These are phyloP conservation scores for Carabus problematicus DNA, from an alignment of 2,888 invertebrate genomes.

Conservation along the genomic window DNA sequence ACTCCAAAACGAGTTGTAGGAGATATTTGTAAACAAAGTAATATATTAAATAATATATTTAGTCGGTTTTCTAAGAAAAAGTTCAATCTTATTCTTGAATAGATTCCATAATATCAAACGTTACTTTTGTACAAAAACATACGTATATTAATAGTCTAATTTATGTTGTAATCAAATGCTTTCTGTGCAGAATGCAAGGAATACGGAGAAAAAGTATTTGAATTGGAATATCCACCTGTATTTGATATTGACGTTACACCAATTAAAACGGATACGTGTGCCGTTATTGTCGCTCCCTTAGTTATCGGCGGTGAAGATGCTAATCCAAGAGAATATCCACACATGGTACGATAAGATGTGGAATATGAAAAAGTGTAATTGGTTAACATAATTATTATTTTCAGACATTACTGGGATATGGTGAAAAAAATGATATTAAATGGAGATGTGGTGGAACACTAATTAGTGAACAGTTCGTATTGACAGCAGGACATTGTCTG, in stretches of 20 bases:
- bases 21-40: conserved; percentile 7
- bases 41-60: too few species aligned
- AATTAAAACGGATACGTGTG: conserved; percentile 55
- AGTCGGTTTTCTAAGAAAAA: too few species aligned
- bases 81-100: too few species aligned
- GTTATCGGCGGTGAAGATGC: conserved; percentile 60
- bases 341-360: conserved; percentile 17
- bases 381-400: background rate
- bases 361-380: too few species aligned
- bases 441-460: conserved; percentile 73
- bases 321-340: conserved; percentile 28
- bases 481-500: conserved; percentile 67
- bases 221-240: conserved; percentile 52
- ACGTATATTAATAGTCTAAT: too few species aligned
- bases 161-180: too few species aligned
- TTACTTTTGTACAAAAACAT: too few species aligned
- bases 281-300: conserved; percentile 55
- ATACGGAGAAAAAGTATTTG: conserved; percentile 57
- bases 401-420: conserved; percentile 52
- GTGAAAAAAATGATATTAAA: conserved; percentile 46
- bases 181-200: conserved; percentile 57
- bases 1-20: background rate
- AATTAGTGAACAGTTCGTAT: conserved; percentile 67
- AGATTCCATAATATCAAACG: too few species aligned
- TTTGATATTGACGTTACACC: conserved; percentile 49